Evolutionary conservation across 2,113 vertebrate genomes (phyloP).

Genomic region (Nansenia antarctica): DNA sequence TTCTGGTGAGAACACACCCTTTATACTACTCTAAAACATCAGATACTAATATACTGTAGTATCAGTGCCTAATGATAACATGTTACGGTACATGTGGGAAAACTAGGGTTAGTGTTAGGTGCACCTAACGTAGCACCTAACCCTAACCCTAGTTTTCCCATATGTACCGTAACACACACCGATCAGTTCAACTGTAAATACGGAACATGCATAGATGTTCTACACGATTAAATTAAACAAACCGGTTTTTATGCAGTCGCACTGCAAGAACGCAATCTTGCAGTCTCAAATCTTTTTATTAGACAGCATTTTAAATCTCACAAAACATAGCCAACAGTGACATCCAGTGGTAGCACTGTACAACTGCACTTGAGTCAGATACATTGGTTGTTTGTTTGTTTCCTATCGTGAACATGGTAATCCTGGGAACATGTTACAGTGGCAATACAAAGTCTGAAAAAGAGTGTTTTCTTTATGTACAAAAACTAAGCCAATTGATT

Average conservation of each 20-base stretch:
- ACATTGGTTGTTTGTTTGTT: neutral
- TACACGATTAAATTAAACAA: neutral
- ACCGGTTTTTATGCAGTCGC: neutral
- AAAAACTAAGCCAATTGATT: conserved; percentile 10
- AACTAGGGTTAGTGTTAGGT: too few relatives aligned
- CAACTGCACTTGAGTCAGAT: neutral
- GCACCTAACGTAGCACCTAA: too few relatives aligned
- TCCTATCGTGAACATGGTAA: neutral
- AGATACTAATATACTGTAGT: too few relatives aligned
- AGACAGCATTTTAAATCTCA: neutral
- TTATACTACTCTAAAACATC: too few relatives aligned
- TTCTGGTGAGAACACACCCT: too few relatives aligned
- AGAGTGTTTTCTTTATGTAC: conserved; percentile 13
- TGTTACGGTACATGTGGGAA: too few relatives aligned
- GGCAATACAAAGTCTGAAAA: neutral
- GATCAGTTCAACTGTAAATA: too few relatives aligned
- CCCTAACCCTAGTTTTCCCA: too few relatives aligned
- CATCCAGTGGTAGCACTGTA: neutral
- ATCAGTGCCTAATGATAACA: neutral
- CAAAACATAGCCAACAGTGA: neutral
- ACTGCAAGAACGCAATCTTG: neutral
- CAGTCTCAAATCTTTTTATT: neutral
- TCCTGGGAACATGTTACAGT: conserved; percentile 6
- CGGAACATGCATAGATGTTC: too few relatives aligned
- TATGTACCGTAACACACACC: too few relatives aligned